Evolutionary conservation across 1,140 invertebrate species (phyloP).

Genomic region (Pseudomyrmex gracilis): DNA sequence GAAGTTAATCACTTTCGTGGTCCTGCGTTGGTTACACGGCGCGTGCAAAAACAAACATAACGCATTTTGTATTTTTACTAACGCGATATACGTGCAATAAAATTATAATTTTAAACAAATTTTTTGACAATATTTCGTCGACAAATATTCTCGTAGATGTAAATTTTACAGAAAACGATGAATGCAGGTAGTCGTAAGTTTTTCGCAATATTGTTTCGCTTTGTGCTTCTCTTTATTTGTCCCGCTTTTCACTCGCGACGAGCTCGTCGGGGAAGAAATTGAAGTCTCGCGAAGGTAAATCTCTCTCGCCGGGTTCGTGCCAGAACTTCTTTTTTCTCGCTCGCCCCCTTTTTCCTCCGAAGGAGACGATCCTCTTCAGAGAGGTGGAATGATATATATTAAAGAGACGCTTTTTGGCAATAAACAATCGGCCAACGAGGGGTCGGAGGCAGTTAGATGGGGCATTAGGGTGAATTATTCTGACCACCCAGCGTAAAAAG

Average conservation of each 20-base stretch:
- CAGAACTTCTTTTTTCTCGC: conserved; percentile 63
- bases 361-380: conserved; percentile 44
- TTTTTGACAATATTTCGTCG: background rate
- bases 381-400: conserved; percentile 76
- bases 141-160: background rate
- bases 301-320: conserved; percentile 22
- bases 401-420: conserved; percentile 79
- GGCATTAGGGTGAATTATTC: conserved; percentile 85
- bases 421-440: conserved; percentile 80
- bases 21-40: no score
- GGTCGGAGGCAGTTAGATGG: conserved; percentile 81
- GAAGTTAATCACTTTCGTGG: background rate
- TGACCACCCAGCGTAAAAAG: conserved; percentile 82
- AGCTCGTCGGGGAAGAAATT: conserved; percentile 43
- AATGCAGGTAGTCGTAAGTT: background rate
- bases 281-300: conserved; percentile 53
- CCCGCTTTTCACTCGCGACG: conserved; percentile 27
- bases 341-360: conserved; percentile 43
- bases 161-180: background rate
- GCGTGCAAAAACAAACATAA: background rate
- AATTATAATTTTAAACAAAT: background rate
- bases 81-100: no score
- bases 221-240: conserved; percentile 40
- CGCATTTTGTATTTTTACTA: no score
- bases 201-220: conserved; percentile 28